Evolutionary conservation across 2,888 invertebrate genomes (phyloP).

Genomic region (Doris montereyensis): DNA sequence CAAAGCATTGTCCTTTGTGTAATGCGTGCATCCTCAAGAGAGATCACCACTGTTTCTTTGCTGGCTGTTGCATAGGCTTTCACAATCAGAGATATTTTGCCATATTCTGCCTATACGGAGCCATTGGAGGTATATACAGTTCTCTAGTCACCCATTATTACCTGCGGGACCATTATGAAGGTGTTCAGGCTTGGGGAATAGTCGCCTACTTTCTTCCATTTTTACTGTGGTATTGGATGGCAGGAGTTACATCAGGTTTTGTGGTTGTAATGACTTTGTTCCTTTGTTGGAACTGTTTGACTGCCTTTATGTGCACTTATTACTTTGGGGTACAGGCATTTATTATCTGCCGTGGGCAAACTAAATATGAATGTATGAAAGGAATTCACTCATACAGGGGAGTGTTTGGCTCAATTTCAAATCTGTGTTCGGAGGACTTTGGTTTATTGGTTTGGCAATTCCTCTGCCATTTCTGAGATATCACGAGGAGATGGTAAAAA

Average conservation of each 20-base stretch:
- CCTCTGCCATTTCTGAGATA: slow-evolving; percentile 59
- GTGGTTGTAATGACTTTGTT: slow-evolving; percentile 50
- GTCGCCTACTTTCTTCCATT: slow-evolving; percentile 59
- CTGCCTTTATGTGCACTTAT: slow-evolving; percentile 49
- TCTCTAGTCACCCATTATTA: slow-evolving; percentile 50
- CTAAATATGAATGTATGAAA: slow-evolving; percentile 62
- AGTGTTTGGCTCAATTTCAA: slow-evolving; percentile 51
- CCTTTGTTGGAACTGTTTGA: slow-evolving; percentile 52
- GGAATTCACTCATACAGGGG: slow-evolving; percentile 52
- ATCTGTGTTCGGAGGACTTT: slow-evolving; percentile 66
- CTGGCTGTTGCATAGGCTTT: slow-evolving; percentile 72
- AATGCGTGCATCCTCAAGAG: slow-evolving; percentile 71
- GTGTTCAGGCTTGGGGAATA: slow-evolving; percentile 50
- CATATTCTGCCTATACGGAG: slow-evolving; percentile 67
- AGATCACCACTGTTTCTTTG: slow-evolving; percentile 74
- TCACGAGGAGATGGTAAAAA: slow-evolving; percentile 57
- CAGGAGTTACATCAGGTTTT: slow-evolving; percentile 48
- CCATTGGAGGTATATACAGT: slow-evolving; percentile 52
- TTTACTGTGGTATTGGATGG: slow-evolving; percentile 47
- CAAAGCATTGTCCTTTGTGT: slow-evolving; percentile 73
- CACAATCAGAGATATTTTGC: slow-evolving; percentile 74
- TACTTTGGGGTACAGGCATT: slow-evolving; percentile 60
- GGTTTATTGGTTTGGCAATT: slow-evolving; percentile 62
- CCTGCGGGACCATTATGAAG: slow-evolving; percentile 51
- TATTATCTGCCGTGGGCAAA: slow-evolving; percentile 59